These are phyloP conservation scores for Brachionus paranguensis DNA, from an alignment of 1,140 invertebrate genomes.

Conservation along the genomic window DNA sequence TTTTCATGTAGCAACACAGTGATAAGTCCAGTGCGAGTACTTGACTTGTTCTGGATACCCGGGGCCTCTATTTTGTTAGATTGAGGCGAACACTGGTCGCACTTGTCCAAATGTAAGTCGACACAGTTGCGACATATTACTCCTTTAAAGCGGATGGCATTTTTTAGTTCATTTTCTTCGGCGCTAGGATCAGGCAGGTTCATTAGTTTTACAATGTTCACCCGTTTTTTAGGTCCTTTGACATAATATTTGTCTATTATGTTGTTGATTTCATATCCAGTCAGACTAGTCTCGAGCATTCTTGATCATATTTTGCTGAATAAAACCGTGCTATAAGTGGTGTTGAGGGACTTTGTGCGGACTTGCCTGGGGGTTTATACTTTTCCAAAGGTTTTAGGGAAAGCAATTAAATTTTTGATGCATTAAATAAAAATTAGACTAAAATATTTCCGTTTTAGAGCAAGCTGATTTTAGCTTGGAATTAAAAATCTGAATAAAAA, in stretches of 20 bases:
- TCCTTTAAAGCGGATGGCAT: neutral
- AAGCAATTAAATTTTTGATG: neutral
- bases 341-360: neutral
- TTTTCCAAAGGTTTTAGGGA: neutral
- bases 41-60: neutral
- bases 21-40: neutral
- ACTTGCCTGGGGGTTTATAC: neutral
- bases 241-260: neutral
- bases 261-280: constrained; percentile 12
- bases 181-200: neutral
- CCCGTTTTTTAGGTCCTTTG: neutral
- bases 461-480: neutral
- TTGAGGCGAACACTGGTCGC: neutral
- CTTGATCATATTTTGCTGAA: neutral
- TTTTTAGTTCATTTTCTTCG: neutral
- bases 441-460: neutral
- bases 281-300: constrained; percentile 4
- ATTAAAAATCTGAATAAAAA: neutral
- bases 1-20: neutral
- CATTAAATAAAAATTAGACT: neutral
- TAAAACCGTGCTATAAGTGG: neutral
- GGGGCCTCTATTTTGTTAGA: neutral
- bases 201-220: neutral
- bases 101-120: neutral
- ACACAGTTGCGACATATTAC: constrained; percentile 15